These are phyloP conservation scores for Ageneiosus marmoratus DNA, from an alignment of 2,113 vertebrate species.

Conservation along the genomic window DNA sequence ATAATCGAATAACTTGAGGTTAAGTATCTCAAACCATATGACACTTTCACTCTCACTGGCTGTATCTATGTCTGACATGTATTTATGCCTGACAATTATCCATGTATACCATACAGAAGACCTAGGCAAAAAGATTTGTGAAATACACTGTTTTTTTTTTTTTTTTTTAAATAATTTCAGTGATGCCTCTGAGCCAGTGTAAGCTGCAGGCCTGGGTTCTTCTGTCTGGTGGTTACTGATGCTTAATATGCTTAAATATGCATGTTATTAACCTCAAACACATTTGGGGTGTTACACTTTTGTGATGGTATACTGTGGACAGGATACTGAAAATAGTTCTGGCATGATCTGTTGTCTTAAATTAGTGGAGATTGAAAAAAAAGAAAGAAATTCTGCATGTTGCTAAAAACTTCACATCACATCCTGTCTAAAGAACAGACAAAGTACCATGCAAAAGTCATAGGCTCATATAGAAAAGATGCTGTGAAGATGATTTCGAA, in stretches of 20 bases:
- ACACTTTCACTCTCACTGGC: constrained; percentile 23
- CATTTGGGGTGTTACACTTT: constrained; percentile 11
- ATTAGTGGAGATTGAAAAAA: background rate
- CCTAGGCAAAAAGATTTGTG: background rate
- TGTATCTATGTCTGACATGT: constrained; percentile 10
- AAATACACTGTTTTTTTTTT: no score
- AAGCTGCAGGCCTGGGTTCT: constrained; percentile 3
- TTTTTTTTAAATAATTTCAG: background rate
- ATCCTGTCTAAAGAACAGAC: background rate
- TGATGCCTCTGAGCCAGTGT: background rate
- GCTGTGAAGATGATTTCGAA: background rate
- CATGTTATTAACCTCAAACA: constrained; percentile 20
- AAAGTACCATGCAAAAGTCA: background rate
- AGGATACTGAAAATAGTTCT: background rate
- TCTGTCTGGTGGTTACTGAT: constrained; percentile 27
- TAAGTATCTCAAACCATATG: constrained; percentile 15
- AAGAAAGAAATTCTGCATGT: background rate
- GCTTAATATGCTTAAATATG: constrained; percentile 41
- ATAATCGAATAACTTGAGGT: background rate
- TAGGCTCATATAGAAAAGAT: background rate
- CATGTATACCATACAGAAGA: constrained; percentile 39
- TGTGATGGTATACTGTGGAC: background rate
- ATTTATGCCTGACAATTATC: constrained; percentile 20
- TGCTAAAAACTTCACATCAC: no score
- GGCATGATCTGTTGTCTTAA: background rate